Percentiles rank a stretch among this genome's conserved stretches.
Conservation (phyloP, 2,797 vertebrate species). For the Decapterus maruadsi region DNA sequence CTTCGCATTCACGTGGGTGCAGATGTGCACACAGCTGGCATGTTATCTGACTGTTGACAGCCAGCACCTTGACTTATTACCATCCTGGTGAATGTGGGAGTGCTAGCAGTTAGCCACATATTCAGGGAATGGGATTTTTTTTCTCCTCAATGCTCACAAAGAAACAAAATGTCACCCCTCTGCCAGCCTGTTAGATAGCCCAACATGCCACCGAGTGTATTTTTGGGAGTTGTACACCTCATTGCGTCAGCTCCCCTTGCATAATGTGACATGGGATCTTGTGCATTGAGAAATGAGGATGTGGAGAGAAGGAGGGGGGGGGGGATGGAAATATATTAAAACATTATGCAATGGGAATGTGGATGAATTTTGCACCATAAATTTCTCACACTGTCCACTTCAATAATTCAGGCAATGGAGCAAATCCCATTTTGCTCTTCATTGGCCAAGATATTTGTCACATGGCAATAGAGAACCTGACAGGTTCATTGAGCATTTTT, state of each 20-base stretch:
- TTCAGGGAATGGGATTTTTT: constrained; percentile 15
- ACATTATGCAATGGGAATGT: constrained; percentile 59
- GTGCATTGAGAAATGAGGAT: constrained; percentile 28
- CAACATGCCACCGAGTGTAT: constrained; percentile 8
- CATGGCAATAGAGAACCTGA: constrained; percentile 72
- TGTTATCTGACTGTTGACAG: background rate
- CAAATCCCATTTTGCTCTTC: constrained; percentile 73
- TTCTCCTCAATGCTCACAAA: constrained; percentile 7
- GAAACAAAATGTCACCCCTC: constrained; percentile 43
- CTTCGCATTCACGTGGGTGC: constrained; percentile 27
- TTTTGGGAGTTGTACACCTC: constrained; percentile 40
- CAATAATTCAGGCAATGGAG: constrained; percentile 79
- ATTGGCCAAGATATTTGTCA: constrained; percentile 74
- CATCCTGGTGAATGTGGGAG: constrained; percentile 13
- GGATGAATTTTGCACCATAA: constrained; percentile 66
- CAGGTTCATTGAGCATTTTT: constrained; percentile 58
- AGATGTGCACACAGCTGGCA: constrained; percentile 42
- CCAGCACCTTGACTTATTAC: constrained; percentile 24
- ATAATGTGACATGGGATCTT: constrained; percentile 45
- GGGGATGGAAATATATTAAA: constrained; percentile 54
- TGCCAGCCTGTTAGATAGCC: constrained; percentile 21
- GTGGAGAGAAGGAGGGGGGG: constrained; percentile 13
- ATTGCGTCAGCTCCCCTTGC: constrained; percentile 40
- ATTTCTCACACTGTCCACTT: constrained; percentile 76
- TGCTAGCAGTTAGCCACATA: constrained; percentile 22